phyloP scores from a whole-genome alignment of 2,113 vertebrate species.

The Paratilapia polleni region DNA sequence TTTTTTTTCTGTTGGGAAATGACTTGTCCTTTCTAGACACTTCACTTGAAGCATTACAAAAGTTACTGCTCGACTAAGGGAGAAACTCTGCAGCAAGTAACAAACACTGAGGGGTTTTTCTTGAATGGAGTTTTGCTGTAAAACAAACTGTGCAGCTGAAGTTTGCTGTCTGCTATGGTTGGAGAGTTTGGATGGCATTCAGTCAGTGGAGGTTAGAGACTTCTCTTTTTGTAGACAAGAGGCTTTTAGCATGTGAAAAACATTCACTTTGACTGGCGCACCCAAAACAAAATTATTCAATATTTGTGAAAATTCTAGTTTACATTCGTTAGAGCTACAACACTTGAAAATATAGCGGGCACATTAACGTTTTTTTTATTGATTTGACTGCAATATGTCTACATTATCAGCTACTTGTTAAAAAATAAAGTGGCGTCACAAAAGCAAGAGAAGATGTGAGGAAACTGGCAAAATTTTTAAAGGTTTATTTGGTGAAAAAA shows the following conservation, averaged over 20 bases:
- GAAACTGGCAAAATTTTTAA: neutral
- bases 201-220: neutral
- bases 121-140: neutral
- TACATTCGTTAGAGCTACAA: neutral
- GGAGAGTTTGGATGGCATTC: neutral
- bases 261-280: neutral
- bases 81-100: neutral
- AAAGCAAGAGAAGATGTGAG: neutral
- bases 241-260: neutral
- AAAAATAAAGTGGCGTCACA: conserved; percentile 5
- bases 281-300: neutral
- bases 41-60: neutral
- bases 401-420: conserved; percentile 1
- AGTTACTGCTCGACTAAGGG: neutral
- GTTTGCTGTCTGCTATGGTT: neutral
- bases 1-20: neutral
- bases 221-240: neutral
- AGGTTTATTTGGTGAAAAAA: neutral
- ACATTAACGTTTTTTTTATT: neutral
- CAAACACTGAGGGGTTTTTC: neutral
- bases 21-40: neutral
- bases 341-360: neutral
- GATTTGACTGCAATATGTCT: neutral
- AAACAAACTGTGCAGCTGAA: neutral
- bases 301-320: neutral